phyloP scores from a whole-genome alignment of 2,888 invertebrate species.

The Schizaphis graminum region DNA sequence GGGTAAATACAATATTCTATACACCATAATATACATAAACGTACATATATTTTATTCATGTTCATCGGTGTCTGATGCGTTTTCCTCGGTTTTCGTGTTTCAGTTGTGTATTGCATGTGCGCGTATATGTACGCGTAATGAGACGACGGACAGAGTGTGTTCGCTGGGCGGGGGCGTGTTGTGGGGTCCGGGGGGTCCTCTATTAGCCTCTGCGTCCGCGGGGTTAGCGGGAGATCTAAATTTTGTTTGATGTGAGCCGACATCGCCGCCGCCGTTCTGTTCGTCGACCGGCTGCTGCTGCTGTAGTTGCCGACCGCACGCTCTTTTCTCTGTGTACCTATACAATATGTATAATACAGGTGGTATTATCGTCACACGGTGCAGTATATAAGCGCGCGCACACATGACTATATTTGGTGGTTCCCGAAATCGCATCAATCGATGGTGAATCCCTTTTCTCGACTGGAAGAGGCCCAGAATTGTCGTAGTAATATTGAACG shows the following conservation, averaged over 20 bases:
- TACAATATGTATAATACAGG: slow-evolving; percentile 10
- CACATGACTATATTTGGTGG: background rate
- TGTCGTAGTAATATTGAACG: background rate
- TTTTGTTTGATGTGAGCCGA: slow-evolving; percentile 62
- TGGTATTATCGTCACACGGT: background rate
- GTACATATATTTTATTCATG: background rate
- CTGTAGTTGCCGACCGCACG: slow-evolving; percentile 30
- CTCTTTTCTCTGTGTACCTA: background rate
- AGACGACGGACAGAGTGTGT: background rate
- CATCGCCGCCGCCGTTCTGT: slow-evolving; percentile 52
- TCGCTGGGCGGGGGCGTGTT: background rate
- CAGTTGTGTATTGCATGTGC: background rate
- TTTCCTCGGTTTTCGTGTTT: slow-evolving; percentile 18
- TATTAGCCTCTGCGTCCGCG: slow-evolving; percentile 52
- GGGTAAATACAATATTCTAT: background rate
- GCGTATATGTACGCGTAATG: background rate
- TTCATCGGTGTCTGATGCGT: background rate
- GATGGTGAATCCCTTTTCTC: background rate
- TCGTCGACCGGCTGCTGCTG: slow-evolving; percentile 34
- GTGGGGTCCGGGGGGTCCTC: slow-evolving; percentile 43
- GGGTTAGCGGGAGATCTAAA: slow-evolving; percentile 60
- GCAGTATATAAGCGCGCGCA: background rate
- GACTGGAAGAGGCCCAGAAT: background rate
- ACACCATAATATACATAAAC: background rate
- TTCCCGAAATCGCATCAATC: slow-evolving; percentile 25